Conservation (phyloP, 2,113 vertebrate species). For the Lanius collurio region DNA sequence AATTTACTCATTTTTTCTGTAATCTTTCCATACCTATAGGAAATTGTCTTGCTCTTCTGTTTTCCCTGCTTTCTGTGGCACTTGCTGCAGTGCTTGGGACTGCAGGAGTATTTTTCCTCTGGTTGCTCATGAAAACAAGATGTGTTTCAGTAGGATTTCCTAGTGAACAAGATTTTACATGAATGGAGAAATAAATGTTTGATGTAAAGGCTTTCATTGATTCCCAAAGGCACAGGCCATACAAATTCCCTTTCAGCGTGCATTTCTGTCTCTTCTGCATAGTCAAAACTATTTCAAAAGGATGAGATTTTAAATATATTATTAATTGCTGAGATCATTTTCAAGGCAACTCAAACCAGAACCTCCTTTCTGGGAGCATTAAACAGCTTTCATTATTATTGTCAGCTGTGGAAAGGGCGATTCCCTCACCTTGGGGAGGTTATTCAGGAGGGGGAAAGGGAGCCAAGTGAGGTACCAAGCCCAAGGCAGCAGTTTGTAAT, state of each 20-base stretch:
- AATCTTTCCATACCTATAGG: background rate
- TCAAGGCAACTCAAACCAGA: background rate
- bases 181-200: slow-evolving; percentile 63
- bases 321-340: background rate
- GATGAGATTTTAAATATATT: background rate
- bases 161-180: slow-evolving; percentile 20
- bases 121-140: background rate
- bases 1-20: background rate
- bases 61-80: background rate
- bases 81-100: background rate
- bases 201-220: slow-evolving; percentile 47
- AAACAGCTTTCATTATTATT: background rate
- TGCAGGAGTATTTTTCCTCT: background rate
- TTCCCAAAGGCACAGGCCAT: slow-evolving; percentile 16
- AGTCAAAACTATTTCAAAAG: background rate
- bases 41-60: background rate
- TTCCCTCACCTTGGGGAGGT: background rate
- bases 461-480: background rate
- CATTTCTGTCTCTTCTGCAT: background rate
- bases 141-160: slow-evolving; percentile 11
- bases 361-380: background rate
- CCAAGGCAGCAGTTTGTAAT: background rate
- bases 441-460: background rate
- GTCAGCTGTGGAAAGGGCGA: background rate
- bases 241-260: background rate